Evolutionary conservation across 2,888 invertebrate species (phyloP), one percentile per base, ranked within the genome.

Genomic region (Lysandra bellargus): DNA sequence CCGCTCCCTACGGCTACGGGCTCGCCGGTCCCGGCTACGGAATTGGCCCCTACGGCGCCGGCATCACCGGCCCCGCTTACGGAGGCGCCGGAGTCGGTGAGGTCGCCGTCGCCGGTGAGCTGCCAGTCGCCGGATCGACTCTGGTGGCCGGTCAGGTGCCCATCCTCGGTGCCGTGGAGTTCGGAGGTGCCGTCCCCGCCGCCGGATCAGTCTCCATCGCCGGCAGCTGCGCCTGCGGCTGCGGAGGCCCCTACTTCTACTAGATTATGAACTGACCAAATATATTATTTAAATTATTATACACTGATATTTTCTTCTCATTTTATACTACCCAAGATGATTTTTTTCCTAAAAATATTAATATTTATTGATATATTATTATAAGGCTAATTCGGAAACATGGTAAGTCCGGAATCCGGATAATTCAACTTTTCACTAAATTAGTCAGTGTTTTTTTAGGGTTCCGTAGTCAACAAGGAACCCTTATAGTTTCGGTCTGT

Each of bases 121-220:
- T 87, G 81, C 84, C 83, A 14, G 84, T 88, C 23, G 81, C 81
- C 77, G 88, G 88, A 33, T 82, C 80, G n/a, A 86, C 87, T 3
- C 81, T 83, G 9, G 83, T 87, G 44, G 83, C 83, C n/a, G 86
- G 87, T 61, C 84, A 84, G 77, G 85, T 87, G 17, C 87, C 87
- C 4, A 86, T 87, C 80, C 83, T 84, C 69, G 86, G 88, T 7
- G 83, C 85, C 40, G 87, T 87, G 12, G 80, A 83, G 44, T 87
- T 89, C 82, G 84, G 88, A 33, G 90, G 84, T 4, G 80, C 81
- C 33, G 79, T 84, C 1, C 84, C 85, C 73, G 87, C 87, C 53
- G 84, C 83, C 79, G 87, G 87, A n/a, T 78, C 84, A 4, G 86
- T 87, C 60, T 83, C 84, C 12, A 84, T 86, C 61, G 75, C 82